phyloP scores from a whole-genome alignment of 2,888 invertebrate genomes.

The Pheosia tremula region DNA sequence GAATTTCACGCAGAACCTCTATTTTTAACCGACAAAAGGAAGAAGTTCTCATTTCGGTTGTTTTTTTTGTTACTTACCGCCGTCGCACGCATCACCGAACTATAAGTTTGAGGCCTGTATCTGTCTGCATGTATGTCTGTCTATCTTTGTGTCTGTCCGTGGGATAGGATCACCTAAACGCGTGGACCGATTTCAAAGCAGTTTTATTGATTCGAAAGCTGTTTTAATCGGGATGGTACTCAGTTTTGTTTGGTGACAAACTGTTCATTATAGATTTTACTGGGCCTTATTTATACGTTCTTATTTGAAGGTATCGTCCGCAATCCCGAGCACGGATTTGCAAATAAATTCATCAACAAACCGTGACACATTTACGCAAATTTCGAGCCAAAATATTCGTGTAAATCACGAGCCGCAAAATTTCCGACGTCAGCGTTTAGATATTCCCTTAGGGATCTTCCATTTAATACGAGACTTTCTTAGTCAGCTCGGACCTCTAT shows the following conservation, averaged over 20 bases:
- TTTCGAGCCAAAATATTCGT: slow-evolving; percentile 10
- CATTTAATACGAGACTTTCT: not conserved
- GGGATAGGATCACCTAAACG: too few species aligned
- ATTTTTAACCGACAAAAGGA: too few species aligned
- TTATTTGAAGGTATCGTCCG: not conserved
- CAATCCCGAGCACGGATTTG: not conserved
- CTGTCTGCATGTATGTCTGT: too few species aligned
- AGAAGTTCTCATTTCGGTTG: too few species aligned
- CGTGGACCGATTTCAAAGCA: too few species aligned
- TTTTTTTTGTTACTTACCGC: too few species aligned
- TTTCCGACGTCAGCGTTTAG: slow-evolving; percentile 9
- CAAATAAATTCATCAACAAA: slow-evolving; percentile 8
- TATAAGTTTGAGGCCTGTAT: too few species aligned
- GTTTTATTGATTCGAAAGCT: too few species aligned
- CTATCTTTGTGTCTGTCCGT: too few species aligned
- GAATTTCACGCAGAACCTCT: too few species aligned
- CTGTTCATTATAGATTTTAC: too few species aligned
- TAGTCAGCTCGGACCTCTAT: not conserved
- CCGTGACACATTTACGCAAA: slow-evolving; percentile 12
- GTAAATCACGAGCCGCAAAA: slow-evolving; percentile 13
- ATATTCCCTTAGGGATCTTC: not conserved
- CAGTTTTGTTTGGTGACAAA: not conserved
- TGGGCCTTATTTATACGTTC: not conserved
- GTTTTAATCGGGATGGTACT: not conserved
- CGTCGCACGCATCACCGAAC: too few species aligned